Conservation (phyloP, 1,140 invertebrate genomes). For the Lerema accius region DNA sequence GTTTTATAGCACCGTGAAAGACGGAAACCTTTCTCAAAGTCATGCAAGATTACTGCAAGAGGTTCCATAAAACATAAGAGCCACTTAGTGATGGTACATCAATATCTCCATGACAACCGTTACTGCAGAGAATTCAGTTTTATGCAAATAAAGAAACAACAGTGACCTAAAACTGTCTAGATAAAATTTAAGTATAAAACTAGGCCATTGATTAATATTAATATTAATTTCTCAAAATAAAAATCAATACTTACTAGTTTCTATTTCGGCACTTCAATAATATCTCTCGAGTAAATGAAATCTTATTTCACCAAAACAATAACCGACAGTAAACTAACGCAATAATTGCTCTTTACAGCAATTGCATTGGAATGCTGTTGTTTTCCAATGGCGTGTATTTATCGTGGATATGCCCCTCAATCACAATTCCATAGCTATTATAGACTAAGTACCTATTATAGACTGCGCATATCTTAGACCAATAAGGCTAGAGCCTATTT, state of each 20-base stretch:
- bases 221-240: no score
- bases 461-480: background rate
- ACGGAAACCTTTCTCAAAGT: no score
- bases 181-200: background rate
- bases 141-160: background rate
- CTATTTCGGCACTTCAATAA: background rate
- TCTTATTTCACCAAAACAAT: no score
- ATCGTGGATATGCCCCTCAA: constrained; percentile 8
- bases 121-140: constrained; percentile 1
- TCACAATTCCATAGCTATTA: no score
- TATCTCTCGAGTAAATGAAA: no score
- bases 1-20: no score
- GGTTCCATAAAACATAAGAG: background rate
- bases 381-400: constrained; percentile 7
- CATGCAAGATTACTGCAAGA: background rate
- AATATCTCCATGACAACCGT: constrained; percentile 63
- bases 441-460: background rate
- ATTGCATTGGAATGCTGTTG: constrained; percentile 34
- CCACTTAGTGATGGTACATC: constrained; percentile 36
- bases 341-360: constrained; percentile 8
- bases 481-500: no score
- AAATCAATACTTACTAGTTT: no score
- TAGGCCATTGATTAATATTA: no score
- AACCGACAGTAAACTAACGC: no score
- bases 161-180: background rate